Evolutionary conservation across 1,140 invertebrate genomes (phyloP).

Genomic region (Penaeus indicus): DNA sequence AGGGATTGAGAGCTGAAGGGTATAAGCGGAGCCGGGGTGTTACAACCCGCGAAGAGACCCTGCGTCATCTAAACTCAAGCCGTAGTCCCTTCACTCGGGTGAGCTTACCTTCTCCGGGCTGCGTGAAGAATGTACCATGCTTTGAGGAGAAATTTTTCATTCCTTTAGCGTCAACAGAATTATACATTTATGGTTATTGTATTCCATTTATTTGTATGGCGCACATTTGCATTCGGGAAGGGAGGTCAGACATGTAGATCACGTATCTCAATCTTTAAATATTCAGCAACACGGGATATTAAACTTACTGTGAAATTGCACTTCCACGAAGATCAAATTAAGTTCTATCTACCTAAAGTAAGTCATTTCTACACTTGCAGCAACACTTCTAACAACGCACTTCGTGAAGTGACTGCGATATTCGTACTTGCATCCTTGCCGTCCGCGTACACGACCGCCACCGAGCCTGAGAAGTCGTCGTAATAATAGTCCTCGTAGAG

Average conservation of each 20-base stretch:
- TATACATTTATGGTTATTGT: too few species aligned
- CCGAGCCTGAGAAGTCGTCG: slow-evolving; percentile 52
- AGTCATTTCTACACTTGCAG: too few species aligned
- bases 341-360: too few species aligned
- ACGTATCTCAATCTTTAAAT: too few species aligned
- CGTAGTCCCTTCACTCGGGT: slow-evolving; percentile 64
- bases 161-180: too few species aligned
- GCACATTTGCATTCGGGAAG: too few species aligned
- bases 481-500: slow-evolving; percentile 60
- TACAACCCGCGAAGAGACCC: slow-evolving; percentile 61
- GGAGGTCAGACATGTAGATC: too few species aligned
- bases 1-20: slow-evolving; percentile 63
- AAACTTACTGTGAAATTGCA: too few species aligned
- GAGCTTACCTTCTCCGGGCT: slow-evolving; percentile 64
- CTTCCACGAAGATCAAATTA: too few species aligned
- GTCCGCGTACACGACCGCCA: slow-evolving; percentile 59
- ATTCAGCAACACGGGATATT: too few species aligned
- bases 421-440: slow-evolving; percentile 54
- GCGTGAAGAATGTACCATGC: background rate
- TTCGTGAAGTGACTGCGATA: slow-evolving; percentile 61
- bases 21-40: slow-evolving; percentile 62
- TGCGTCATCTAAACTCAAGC: slow-evolving; percentile 60
- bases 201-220: too few species aligned
- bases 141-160: slow-evolving; percentile 13
- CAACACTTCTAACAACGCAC: background rate